These are phyloP conservation scores for Synanthedon tipuliformis DNA, from an alignment of 2,888 invertebrate genomes.

Conservation along the genomic window DNA sequence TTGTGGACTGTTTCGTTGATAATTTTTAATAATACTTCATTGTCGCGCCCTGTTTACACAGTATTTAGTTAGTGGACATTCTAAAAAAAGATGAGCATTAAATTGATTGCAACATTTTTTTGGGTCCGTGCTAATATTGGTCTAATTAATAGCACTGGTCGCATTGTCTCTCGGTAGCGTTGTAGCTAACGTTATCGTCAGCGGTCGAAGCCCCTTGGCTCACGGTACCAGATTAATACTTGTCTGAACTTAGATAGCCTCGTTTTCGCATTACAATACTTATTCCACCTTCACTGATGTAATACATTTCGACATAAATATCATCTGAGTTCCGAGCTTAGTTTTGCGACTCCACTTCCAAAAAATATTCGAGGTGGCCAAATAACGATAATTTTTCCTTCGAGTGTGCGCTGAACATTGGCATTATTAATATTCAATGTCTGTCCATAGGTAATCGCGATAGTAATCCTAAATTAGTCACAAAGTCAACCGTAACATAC, in stretches of 20 bases:
- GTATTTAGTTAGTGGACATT: too few relatives aligned
- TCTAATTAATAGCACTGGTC: slow-evolving; percentile 20
- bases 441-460: neutral
- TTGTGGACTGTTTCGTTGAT: too few relatives aligned
- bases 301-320: neutral
- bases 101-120: neutral
- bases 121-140: slow-evolving; percentile 17
- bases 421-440: neutral
- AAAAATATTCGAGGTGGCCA: too few relatives aligned
- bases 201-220: slow-evolving; percentile 58
- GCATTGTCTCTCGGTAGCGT: slow-evolving; percentile 11
- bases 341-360: too few relatives aligned
- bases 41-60: too few relatives aligned
- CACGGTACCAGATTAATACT: slow-evolving; percentile 45
- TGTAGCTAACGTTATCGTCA: slow-evolving; percentile 41
- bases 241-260: slow-evolving; percentile 51
- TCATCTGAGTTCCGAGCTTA: too few relatives aligned
- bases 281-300: slow-evolving; percentile 20
- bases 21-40: too few relatives aligned
- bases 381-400: too few relatives aligned
- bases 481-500: slow-evolving; percentile 14
- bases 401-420: too few relatives aligned
- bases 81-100: neutral
- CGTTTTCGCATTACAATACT: slow-evolving; percentile 24
- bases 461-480: neutral